Conservation (phyloP, 2,113 vertebrate genomes). For the Martes martes region DNA sequence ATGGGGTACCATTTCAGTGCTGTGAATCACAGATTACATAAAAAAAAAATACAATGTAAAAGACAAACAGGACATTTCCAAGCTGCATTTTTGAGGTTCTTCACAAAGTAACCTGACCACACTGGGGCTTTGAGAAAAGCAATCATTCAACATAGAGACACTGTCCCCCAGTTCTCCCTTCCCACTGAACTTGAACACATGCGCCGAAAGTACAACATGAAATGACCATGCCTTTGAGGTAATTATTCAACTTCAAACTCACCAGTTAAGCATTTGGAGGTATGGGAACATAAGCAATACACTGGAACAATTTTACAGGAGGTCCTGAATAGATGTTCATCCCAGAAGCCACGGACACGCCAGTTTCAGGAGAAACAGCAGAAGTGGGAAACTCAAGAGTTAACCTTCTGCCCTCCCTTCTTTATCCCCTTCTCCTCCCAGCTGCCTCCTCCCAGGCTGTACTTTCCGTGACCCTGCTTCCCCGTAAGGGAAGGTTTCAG, state of each 20-base stretch:
- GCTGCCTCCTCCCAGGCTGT: conserved; percentile 67
- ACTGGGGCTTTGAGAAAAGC: background rate
- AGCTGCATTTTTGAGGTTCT: conserved; percentile 7
- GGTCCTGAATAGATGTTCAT: background rate
- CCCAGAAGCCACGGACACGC: background rate
- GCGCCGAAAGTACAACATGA: conserved; percentile 36
- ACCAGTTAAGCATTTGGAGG: background rate
- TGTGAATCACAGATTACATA: background rate
- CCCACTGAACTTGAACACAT: conserved; percentile 43
- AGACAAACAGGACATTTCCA: conserved; percentile 12
- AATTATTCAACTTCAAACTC: conserved; percentile 48
- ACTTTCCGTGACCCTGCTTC: conserved; percentile 80
- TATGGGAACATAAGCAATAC: background rate
- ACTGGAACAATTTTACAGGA: background rate
- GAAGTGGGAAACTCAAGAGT: conserved; percentile 65
- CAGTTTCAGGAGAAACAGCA: conserved; percentile 13
- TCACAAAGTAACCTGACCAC: background rate
- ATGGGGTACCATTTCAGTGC: background rate
- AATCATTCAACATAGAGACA: background rate
- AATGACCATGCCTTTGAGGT: background rate
- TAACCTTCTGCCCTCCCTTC: conserved; percentile 43
- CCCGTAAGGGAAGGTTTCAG: conserved; percentile 73
- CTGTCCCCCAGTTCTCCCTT: background rate
- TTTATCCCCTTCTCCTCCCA: background rate
- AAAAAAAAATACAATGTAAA: conserved; percentile 1